phyloP scores from a whole-genome alignment of 2,888 invertebrate genomes.

The Mesorhabditis spiculigera region DNA sequence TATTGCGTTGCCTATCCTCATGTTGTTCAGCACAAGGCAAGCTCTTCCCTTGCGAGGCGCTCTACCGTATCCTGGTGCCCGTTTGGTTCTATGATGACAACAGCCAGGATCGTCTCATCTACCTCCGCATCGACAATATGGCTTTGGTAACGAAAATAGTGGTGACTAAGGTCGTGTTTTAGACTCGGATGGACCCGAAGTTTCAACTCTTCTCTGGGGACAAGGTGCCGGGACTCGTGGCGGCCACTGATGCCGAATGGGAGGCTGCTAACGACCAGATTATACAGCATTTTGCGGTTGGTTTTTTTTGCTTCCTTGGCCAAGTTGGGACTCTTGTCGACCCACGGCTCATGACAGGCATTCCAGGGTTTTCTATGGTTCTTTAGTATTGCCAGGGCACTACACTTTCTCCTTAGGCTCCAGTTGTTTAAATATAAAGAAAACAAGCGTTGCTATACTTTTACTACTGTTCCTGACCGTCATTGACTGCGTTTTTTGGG shows the following conservation, averaged over 20 bases:
- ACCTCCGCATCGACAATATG: not conserved
- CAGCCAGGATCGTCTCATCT: not conserved
- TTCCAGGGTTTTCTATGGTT: too few species aligned
- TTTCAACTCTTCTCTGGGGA: not conserved
- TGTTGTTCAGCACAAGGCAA: not conserved
- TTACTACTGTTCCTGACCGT: too few species aligned
- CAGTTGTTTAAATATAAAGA: too few species aligned
- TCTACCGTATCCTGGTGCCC: not conserved
- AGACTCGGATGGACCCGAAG: too few species aligned
- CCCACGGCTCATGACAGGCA: too few species aligned
- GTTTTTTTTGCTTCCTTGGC: not conserved
- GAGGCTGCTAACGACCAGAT: not conserved
- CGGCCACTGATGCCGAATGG: not conserved
- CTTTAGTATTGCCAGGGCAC: too few species aligned
- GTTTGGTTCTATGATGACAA: not conserved
- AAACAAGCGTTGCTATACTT: too few species aligned
- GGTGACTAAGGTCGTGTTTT: too few species aligned
- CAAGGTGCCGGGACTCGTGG: not conserved
- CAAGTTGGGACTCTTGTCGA: too few species aligned
- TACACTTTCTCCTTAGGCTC: too few species aligned
- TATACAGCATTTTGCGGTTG: not conserved
- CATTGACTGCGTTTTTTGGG: too few species aligned
- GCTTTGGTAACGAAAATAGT: not conserved
- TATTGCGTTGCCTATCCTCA: not conserved
- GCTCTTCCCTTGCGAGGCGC: not conserved